Percentiles rank a stretch among this genome's conserved stretches.
phyloP scores from a whole-genome alignment of 2,113 vertebrate species.

The Seriola rivoliana region DNA sequence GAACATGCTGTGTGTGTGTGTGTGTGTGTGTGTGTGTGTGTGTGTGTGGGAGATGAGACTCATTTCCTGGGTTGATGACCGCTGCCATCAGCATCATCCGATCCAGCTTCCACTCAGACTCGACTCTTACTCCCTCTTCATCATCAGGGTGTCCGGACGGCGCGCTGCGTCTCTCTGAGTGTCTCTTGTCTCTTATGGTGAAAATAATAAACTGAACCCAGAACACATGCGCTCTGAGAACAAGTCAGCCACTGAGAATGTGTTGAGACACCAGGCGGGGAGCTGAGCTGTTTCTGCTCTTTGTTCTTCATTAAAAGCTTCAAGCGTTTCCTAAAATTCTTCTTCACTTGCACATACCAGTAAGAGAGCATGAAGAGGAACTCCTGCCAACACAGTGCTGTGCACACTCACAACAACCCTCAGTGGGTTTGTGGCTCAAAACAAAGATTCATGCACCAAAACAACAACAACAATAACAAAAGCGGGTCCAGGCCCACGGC shows the following conservation, averaged over 20 bases:
- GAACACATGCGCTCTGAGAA: neutral
- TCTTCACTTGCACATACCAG: neutral
- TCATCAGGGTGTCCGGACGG: slow-evolving; percentile 2
- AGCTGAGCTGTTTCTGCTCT: neutral
- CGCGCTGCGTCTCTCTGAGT: slow-evolving; percentile 16
- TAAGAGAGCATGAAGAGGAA: neutral
- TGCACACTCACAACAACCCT: neutral
- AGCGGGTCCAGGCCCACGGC: neutral
- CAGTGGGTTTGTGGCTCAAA: neutral
- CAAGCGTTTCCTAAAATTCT: slow-evolving; percentile 18
- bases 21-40: neutral
- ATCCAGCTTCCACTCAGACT: slow-evolving; percentile 22
- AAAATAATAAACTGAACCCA: slow-evolving; percentile 1
- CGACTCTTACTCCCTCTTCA: neutral
- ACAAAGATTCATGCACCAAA: neutral
- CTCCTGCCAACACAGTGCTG: neutral
- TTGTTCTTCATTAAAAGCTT: slow-evolving; percentile 10
- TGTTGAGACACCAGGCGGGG: neutral
- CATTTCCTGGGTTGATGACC: no score
- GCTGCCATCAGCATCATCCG: no score
- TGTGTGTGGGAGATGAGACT: no score
- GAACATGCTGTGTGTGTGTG: slow-evolving; percentile 3
- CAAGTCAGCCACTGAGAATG: neutral
- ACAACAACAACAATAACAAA: slow-evolving; percentile 10
- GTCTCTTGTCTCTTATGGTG: neutral